Percentiles rank a stretch among this genome's conserved stretches.
Conservation (phyloP, 1,140 invertebrate genomes). For the Bombyx mori region ASM3026992v2 NC_085119.1:13120501-13121000, state of each 20-base stretch:
- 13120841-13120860: conserved; percentile 71
- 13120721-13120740: background rate
- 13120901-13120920: conserved; percentile 86
- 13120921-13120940: conserved; percentile 94
- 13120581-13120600: too few species aligned
- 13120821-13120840: conserved; percentile 56
- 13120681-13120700: too few species aligned
- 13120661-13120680: too few species aligned
- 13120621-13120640: too few species aligned
- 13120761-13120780: background rate
- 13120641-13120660: too few species aligned
- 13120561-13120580: too few species aligned
- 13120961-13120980: conserved; percentile 75
- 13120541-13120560: too few species aligned
- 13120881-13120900: conserved; percentile 82
- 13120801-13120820: conserved; percentile 51
- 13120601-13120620: too few species aligned
- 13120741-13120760: background rate
- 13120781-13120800: conserved; percentile 79
- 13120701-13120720: background rate
- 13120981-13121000: conserved; percentile 41
- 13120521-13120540: too few species aligned
- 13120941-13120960: conserved; percentile 97
- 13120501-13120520: too few species aligned
- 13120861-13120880: conserved; percentile 83